Conservation (phyloP, 2,113 vertebrate species). For the Gallinago media region DNA sequence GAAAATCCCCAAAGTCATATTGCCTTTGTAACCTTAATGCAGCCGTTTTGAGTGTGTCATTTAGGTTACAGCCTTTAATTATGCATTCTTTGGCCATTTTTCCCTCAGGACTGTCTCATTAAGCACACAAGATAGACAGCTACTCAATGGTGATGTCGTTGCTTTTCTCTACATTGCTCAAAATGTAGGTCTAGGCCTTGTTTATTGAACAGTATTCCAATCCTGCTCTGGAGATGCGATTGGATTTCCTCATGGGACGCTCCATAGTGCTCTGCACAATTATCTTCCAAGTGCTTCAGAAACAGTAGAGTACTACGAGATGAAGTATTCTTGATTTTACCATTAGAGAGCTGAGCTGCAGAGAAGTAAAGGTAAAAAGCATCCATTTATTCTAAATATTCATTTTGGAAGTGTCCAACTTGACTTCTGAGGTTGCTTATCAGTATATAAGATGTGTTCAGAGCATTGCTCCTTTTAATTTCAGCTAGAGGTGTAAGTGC, state of each 20-base stretch:
- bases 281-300: background rate
- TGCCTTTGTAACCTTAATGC: background rate
- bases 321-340: background rate
- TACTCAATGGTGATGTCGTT: background rate
- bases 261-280: background rate
- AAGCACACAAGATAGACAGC: background rate
- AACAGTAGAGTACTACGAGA: background rate
- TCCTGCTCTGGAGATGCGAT: background rate
- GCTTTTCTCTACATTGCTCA: background rate
- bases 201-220: background rate
- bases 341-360: background rate
- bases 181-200: background rate
- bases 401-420: background rate
- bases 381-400: background rate
- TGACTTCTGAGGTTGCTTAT: background rate
- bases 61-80: constrained; percentile 9
- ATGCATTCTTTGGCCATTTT: background rate
- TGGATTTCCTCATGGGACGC: fast-evolving
- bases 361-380: background rate
- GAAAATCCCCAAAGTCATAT: background rate
- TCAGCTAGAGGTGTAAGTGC: background rate
- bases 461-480: background rate
- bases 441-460: background rate
- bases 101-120: background rate
- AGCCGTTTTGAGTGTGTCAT: background rate